Base-by-base conservation (phyloP, 2,797 vertebrate species). In the Sebastes iracundus region DNA sequence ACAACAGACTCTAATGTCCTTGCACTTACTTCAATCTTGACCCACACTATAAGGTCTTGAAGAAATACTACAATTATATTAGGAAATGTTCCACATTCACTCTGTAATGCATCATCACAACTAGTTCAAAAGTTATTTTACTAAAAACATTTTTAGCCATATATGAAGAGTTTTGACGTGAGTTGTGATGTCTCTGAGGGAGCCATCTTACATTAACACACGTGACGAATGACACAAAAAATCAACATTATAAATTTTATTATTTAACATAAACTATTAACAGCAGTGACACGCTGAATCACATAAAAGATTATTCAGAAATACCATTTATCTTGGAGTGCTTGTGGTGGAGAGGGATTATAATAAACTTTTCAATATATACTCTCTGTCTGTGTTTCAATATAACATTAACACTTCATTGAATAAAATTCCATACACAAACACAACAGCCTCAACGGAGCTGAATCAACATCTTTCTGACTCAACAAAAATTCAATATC, bases 221-320 rank as follows among this genome's bases (percentile, higher is more conserved):
- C 35, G 14, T 28, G 3, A 61, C n/a, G 69, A 82, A 13, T 25
- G 5, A 70, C 25, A 76, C 62, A 61, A 6, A 60, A 63, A 64
- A 2, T 9, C 22, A 58, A 77, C 22, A 71, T 66, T 77, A 75
- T 7, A 84, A 73, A 64, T 63, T 83, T 81, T 72, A 77, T 89
- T 88, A 77, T 77, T 88, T 28, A 80, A 80, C 71, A 73, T 67
- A 77, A 80, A 77, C n/a, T 81, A 73, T 78, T 74, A 77, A 70
- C 80, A 86, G 68, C 83, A 86, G 49, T 81, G 63, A 82, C 66
- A 53, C 38, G 30, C 46, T 79, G 61, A 82, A 86, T 90, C 63
- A 84, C 63, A 75, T 80, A 33, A 75, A 76, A 81, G 30, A 77
- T 69, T 23, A 72, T 77, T 78, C 38, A 77, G 65, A 80, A 87